phyloP scores from a whole-genome alignment of 2,797 vertebrate genomes.

The Epinephelus malabaricus region DNA sequence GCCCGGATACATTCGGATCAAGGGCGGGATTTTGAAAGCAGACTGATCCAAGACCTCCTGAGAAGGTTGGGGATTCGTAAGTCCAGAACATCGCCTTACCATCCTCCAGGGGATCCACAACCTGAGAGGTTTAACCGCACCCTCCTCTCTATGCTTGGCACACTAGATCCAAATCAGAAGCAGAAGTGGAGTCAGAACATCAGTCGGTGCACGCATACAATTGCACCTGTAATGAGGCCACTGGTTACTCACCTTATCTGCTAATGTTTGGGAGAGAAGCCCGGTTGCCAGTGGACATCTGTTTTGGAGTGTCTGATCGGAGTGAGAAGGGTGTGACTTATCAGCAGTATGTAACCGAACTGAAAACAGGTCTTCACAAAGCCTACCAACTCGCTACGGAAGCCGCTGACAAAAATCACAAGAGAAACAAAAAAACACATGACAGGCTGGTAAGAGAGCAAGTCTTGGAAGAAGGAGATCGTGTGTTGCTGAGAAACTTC shows the following conservation, averaged over 20 bases:
- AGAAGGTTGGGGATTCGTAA: neutral
- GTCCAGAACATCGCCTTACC: neutral
- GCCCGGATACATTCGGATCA: slow-evolving; percentile 22
- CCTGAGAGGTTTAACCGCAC: neutral
- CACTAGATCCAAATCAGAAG: neutral
- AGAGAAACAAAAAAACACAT: slow-evolving; percentile 27
- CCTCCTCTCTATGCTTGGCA: neutral
- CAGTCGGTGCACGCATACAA: neutral
- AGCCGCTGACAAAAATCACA: slow-evolving; percentile 5
- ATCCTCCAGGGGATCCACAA: slow-evolving; percentile 16
- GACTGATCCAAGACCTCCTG: neutral
- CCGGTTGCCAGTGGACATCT: neutral
- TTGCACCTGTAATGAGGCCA: neutral
- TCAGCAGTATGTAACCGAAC: neutral
- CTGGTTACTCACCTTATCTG: slow-evolving; percentile 6
- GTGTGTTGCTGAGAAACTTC: slow-evolving; percentile 22
- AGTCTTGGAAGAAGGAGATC: slow-evolving; percentile 21
- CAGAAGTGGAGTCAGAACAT: slow-evolving; percentile 20
- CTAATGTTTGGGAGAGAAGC: slow-evolving; percentile 20
- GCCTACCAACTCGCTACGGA: slow-evolving; percentile 9
- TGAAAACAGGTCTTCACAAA: neutral
- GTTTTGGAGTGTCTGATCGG: neutral
- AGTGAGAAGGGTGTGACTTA: neutral
- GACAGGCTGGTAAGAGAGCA: slow-evolving; percentile 30
- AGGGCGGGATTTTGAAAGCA: neutral